phyloP scores from a whole-genome alignment of 1,140 invertebrate genomes.

The Idris sp. region DNA sequence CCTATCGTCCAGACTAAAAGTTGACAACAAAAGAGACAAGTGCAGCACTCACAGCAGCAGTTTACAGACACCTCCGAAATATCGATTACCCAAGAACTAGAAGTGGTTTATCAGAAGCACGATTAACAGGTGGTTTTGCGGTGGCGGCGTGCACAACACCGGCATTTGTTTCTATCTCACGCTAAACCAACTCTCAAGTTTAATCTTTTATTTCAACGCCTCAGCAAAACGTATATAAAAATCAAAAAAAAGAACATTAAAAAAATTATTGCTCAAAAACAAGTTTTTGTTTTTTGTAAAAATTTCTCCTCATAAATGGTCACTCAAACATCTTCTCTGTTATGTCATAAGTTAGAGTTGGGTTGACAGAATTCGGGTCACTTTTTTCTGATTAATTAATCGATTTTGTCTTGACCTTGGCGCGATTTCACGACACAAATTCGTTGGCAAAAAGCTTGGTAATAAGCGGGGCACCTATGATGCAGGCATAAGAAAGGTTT shows the following conservation, averaged over 20 bases:
- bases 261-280: too few relatives aligned
- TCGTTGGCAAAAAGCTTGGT: slow-evolving; percentile 34
- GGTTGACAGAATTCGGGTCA: slow-evolving; percentile 5
- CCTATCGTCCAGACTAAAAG: not conserved
- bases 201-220: not conserved
- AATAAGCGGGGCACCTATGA: slow-evolving; percentile 64
- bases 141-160: slow-evolving; percentile 25
- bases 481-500: slow-evolving; percentile 72
- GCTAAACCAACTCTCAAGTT: not conserved
- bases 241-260: too few relatives aligned
- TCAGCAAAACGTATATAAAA: too few relatives aligned
- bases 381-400: too few relatives aligned
- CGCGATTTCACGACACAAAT: slow-evolving; percentile 33
- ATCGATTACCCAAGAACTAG: slow-evolving; percentile 38
- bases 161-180: slow-evolving; percentile 26
- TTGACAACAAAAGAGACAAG: not conserved
- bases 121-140: slow-evolving; percentile 58
- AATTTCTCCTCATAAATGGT: too few relatives aligned
- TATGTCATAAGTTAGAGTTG: too few relatives aligned
- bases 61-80: slow-evolving; percentile 30
- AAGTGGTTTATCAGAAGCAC: slow-evolving; percentile 29
- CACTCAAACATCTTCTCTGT: too few relatives aligned
- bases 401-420: too few relatives aligned
- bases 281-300: too few relatives aligned
- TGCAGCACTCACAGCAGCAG: slow-evolving; percentile 1